Conservation (phyloP, 2,797 vertebrate genomes). For the Pagetopsis macropterus region DNA sequence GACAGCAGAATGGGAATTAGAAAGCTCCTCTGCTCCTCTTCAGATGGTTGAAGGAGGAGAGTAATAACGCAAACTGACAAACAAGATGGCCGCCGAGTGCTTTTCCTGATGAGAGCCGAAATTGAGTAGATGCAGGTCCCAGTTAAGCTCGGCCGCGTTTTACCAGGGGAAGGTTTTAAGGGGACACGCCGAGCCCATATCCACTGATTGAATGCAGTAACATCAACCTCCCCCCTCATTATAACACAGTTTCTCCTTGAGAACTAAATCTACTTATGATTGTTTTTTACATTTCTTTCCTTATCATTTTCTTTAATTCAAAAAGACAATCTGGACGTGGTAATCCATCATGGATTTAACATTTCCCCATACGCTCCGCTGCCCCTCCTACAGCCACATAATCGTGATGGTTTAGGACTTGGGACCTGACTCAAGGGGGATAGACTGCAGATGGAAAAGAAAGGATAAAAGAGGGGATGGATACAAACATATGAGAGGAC, state of each 20-base stretch:
- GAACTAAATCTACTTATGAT: slow-evolving; percentile 83
- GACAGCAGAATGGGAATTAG: too few species aligned
- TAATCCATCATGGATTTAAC: slow-evolving; percentile 83
- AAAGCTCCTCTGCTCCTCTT: slow-evolving; percentile 25
- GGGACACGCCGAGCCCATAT: slow-evolving; percentile 49
- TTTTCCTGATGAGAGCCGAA: slow-evolving; percentile 53
- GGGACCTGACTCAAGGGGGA: slow-evolving; percentile 52
- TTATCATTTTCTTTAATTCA: slow-evolving; percentile 82
- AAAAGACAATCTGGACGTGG: slow-evolving; percentile 79
- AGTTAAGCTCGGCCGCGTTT: slow-evolving; percentile 45
- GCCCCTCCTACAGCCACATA: slow-evolving; percentile 64
- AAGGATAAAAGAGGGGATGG: neutral
- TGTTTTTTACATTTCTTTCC: slow-evolving; percentile 73
- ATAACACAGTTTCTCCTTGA: slow-evolving; percentile 78
- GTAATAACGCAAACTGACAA: slow-evolving; percentile 67
- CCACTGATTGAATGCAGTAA: slow-evolving; percentile 66
- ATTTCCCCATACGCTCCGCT: slow-evolving; percentile 59
- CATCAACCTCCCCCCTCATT: slow-evolving; percentile 50
- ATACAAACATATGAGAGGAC: neutral
- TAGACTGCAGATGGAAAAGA: slow-evolving; percentile 34
- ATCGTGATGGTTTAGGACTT: slow-evolving; percentile 70
- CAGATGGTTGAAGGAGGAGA: slow-evolving; percentile 61
- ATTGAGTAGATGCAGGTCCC: slow-evolving; percentile 57
- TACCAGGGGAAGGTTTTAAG: slow-evolving; percentile 59
- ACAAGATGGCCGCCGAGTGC: slow-evolving; percentile 54